Evolutionary conservation across 35 echinoderm and acorn worm genomes (phyloP).

Genomic region (Chiridota heheva): DNA sequence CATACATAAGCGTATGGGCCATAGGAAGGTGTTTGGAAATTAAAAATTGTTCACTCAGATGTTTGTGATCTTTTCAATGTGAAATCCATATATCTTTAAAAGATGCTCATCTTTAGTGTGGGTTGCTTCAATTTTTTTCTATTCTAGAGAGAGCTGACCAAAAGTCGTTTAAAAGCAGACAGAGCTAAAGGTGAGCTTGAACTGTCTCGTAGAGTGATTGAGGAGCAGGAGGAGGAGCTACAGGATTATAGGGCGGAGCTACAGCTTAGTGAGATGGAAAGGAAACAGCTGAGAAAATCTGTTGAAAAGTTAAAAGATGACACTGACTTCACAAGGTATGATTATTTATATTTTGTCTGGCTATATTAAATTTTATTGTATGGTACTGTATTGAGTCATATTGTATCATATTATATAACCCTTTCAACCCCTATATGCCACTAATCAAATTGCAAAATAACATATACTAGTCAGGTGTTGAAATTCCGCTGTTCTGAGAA

Average conservation of each 20-base stretch:
- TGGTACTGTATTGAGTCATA: neutral
- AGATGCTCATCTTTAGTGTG: too few relatives aligned
- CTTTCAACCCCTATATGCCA: neutral
- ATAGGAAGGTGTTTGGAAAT: too few relatives aligned
- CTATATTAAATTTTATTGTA: neutral
- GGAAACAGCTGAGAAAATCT: constrained; percentile 68
- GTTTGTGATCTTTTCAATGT: too few relatives aligned
- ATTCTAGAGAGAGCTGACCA: constrained; percentile 71
- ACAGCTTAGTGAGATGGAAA: constrained; percentile 73
- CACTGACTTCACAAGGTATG: constrained; percentile 68
- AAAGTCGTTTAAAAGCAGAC: constrained; percentile 55
- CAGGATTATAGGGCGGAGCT: constrained; percentile 84
- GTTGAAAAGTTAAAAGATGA: constrained; percentile 87
- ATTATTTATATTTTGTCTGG: neutral
- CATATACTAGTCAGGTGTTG: too few relatives aligned
- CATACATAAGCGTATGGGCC: too few relatives aligned
- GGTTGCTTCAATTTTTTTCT: neutral
- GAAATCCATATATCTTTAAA: too few relatives aligned
- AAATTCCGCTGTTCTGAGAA: too few relatives aligned
- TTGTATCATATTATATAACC: neutral
- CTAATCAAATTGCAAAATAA: too few relatives aligned
- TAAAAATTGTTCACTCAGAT: too few relatives aligned
- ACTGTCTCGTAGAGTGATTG: constrained; percentile 71
- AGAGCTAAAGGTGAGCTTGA: constrained; percentile 79
- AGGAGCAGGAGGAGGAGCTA: constrained; percentile 87